phyloP scores from a whole-genome alignment of 2,113 vertebrate species.

The Telmatochromis bifrenatus region DNA sequence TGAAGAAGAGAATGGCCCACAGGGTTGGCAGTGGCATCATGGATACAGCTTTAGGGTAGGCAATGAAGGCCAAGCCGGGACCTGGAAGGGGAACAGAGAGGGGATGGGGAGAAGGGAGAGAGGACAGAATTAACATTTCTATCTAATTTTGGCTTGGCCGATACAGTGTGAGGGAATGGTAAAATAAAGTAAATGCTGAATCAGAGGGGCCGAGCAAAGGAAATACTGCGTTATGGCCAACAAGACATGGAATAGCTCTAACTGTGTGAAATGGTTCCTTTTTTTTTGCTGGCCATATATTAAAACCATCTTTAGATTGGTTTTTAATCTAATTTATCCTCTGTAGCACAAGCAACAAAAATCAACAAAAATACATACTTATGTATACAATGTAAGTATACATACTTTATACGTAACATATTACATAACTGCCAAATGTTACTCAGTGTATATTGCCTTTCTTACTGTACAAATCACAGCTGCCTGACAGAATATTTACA shows the following conservation, averaged over 20 bases:
- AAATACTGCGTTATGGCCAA: background rate
- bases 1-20: slow-evolving; percentile 98
- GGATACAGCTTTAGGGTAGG: slow-evolving; percentile 97
- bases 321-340: background rate
- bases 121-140: slow-evolving; percentile 37
- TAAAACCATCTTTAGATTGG: background rate
- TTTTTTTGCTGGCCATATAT: background rate
- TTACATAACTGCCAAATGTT: background rate
- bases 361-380: background rate
- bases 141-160: slow-evolving; percentile 29
- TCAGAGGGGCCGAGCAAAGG: background rate
- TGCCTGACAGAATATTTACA: background rate
- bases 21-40: slow-evolving; percentile 98
- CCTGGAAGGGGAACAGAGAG: slow-evolving; percentile 77
- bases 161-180: background rate
- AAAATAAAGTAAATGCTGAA: background rate
- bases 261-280: background rate
- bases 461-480: background rate
- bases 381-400: background rate
- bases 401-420: background rate
- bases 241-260: background rate
- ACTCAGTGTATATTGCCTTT: background rate
- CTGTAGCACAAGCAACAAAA: background rate
- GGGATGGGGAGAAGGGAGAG: slow-evolving; percentile 16
- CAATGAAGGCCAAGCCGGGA: slow-evolving; percentile 97